Evolutionary conservation across 2,113 vertebrate genomes (phyloP), one percentile per base, ranked within the genome.

Genomic region (Turnix velox): DNA sequence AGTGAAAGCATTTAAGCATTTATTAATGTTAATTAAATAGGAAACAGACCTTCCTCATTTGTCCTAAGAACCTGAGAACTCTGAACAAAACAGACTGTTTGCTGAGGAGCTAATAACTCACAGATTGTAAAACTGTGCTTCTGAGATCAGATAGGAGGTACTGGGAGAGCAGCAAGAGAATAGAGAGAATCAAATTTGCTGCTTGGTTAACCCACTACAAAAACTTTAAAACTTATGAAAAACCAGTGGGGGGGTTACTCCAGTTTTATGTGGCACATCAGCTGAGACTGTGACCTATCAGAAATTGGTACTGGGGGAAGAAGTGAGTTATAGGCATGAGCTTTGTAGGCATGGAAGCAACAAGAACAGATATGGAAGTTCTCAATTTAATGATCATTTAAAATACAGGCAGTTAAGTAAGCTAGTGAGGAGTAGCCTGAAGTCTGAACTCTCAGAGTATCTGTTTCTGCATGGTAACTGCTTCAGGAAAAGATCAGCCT

Each of bases 11-110:
- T 49, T 65, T 77, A 81, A 75, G 54, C 51, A 52, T 91, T 83
- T 91, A 42, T 91, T 94, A 81, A 85, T 77, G 66, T 65, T 35
- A 94, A 75, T 69, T 96, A 48, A 92, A 40, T 69, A 79, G 54
- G 66, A 76, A 87, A 81, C 46, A 67, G 63, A 54, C 46, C 85
- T 94, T 82, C 23, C 67, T 87, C 25, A 35, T 87, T 90, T 95
- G 85, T 48, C 51, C 43, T 92, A 84, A 88, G 54, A 91, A 67
- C 63, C 83, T 58, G 45, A 49, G 58, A 82, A 25, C 57, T 84
- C 35, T 57, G 51, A 88, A 59, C 14, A 67, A 72, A 71, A 52
- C 22, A 20, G 51, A 9, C 48, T 81, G 23, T 68, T 80, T 62
- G 45, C 72, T 87, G 73, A 63, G 5, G 16, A 72, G 67, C 61